Conservation (phyloP, 2,888 invertebrate species). For the Dermolepida albohirtum region DNA sequence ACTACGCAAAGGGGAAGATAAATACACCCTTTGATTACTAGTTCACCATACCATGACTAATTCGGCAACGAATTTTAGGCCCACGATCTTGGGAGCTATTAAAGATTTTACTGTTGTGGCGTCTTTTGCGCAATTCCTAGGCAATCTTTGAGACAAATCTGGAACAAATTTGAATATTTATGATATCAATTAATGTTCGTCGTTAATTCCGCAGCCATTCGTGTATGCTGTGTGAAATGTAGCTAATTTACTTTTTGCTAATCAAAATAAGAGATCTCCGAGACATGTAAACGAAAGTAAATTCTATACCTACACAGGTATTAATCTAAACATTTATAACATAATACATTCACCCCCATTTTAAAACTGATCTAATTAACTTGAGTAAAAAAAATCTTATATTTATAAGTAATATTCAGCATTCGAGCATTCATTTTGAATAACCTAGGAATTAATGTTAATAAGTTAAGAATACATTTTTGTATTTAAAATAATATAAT, state of each 20-base stretch:
- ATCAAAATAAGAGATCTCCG: not conserved
- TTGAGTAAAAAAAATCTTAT: no score
- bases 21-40: slow-evolving; percentile 38
- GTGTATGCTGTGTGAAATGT: not conserved
- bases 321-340: no score
- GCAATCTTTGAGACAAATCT: slow-evolving; percentile 22
- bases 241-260: not conserved
- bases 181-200: slow-evolving; percentile 5
- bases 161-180: slow-evolving; percentile 31
- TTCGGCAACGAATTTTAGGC: slow-evolving; percentile 13
- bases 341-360: no score
- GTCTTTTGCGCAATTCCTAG: not conserved
- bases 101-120: slow-evolving; percentile 31
- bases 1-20: slow-evolving; percentile 22
- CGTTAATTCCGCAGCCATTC: slow-evolving; percentile 2
- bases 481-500: no score
- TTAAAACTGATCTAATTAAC: no score
- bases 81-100: slow-evolving; percentile 20
- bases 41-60: slow-evolving; percentile 32
- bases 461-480: no score
- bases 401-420: no score
- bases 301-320: no score
- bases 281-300: no score
- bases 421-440: no score
- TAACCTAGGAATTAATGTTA: no score